phyloP scores from a whole-genome alignment of 2,888 invertebrate genomes.

The Embidobia sp. region DNA sequence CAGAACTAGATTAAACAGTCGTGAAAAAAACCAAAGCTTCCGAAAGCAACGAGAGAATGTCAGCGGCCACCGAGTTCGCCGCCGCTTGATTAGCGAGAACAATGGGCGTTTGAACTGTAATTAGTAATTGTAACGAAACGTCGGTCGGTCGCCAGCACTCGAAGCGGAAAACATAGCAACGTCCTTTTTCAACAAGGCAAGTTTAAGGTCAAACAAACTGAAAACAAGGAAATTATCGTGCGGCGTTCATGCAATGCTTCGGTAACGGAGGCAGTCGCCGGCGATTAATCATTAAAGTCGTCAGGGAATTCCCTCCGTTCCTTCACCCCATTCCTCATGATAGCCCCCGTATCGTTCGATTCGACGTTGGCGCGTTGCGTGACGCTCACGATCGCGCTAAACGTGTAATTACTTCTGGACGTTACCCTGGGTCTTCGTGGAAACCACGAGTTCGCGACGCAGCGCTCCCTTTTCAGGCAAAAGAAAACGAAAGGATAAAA shows the following conservation, averaged over 20 bases:
- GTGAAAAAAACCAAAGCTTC: slow-evolving; percentile 46
- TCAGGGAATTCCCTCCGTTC: slow-evolving; percentile 66
- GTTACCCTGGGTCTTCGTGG: slow-evolving; percentile 69
- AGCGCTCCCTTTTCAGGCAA: slow-evolving; percentile 45
- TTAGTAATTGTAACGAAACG: slow-evolving; percentile 10
- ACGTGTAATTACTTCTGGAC: slow-evolving; percentile 73
- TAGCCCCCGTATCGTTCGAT: slow-evolving; percentile 39
- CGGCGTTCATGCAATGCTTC: slow-evolving; percentile 33
- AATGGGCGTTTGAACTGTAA: neutral
- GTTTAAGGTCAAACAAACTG: slow-evolving; percentile 69
- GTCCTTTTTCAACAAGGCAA: slow-evolving; percentile 65
- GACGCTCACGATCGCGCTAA: slow-evolving; percentile 72
- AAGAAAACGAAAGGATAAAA: slow-evolving; percentile 56
- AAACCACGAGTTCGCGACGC: slow-evolving; percentile 67
- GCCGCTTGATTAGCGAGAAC: slow-evolving; percentile 6
- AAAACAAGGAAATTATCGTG: slow-evolving; percentile 53
- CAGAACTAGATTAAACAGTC: too few relatives aligned
- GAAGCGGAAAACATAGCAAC: neutral
- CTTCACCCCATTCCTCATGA: slow-evolving; percentile 52
- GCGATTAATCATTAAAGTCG: slow-evolving; percentile 74
- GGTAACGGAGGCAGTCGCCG: slow-evolving; percentile 63
- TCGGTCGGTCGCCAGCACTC: too few relatives aligned
- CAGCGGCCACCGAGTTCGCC: too few relatives aligned
- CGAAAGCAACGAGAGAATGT: too few relatives aligned
- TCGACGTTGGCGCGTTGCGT: slow-evolving; percentile 73